A percentile compares a stretch with the other conserved stretches of the same genome.
Conservation (phyloP, 2,113 vertebrate species). For the Rhodinocichla rosea region DNA sequence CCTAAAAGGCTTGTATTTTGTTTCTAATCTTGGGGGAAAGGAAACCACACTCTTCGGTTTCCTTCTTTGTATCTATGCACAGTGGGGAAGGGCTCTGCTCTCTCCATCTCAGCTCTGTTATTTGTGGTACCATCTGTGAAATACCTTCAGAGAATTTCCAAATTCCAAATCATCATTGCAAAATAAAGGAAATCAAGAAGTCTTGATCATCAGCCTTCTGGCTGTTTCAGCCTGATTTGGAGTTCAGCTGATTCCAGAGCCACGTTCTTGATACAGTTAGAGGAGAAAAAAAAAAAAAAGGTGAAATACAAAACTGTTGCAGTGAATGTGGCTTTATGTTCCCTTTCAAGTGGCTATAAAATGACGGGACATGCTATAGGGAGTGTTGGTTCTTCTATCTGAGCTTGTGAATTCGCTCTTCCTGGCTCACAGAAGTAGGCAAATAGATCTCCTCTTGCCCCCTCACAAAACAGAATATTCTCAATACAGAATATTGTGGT, state of each 20-base stretch:
- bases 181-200: fast-evolving
- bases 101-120: not conserved
- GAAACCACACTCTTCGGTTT: not conserved
- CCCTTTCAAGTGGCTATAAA: not conserved
- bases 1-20: not conserved
- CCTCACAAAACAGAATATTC: not conserved
- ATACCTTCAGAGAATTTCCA: not conserved
- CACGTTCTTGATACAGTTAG: not conserved
- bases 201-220: not conserved
- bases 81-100: fast-evolving
- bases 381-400: not conserved
- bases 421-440: not conserved
- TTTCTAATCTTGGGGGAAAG: not conserved
- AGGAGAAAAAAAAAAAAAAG: not conserved
- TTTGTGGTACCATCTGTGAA: not conserved
- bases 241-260: not conserved
- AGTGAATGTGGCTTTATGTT: not conserved
- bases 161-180: not conserved
- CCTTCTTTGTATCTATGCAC: not conserved
- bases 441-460: not conserved
- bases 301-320: not conserved
- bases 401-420: not conserved
- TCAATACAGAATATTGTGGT: not conserved
- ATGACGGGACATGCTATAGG: not conserved
- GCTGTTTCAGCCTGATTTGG: not conserved